These are phyloP conservation scores for Arion vulgaris DNA, from an alignment of 1,140 invertebrate species.

Conservation along the genomic window DNA sequence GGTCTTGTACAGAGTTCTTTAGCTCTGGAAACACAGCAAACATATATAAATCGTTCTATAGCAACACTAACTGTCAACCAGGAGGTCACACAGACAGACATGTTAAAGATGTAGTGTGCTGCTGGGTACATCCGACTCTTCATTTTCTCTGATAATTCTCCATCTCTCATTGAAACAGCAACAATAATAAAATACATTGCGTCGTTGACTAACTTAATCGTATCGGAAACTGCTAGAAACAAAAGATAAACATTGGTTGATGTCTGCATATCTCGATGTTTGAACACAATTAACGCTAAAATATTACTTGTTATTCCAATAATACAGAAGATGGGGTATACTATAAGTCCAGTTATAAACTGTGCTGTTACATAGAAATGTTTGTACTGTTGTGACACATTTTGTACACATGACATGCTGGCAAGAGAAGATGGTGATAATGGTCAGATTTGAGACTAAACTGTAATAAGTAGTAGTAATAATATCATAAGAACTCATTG, in stretches of 20 bases:
- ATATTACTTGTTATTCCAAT: conserved; percentile 83
- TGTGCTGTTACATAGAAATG: conserved; percentile 67
- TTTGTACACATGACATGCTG: conserved; percentile 9
- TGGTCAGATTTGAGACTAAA: not conserved
- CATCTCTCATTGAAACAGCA: conserved; percentile 65
- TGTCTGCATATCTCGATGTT: conserved; percentile 81
- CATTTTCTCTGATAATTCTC: conserved; percentile 53
- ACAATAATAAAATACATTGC: conserved; percentile 80
- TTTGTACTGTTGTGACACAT: conserved; percentile 38
- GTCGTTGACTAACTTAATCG: conserved; percentile 82
- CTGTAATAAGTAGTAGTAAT: not conserved
- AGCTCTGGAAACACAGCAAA: conserved; percentile 91
- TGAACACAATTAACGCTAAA: conserved; percentile 82
- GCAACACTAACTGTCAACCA: conserved; percentile 96
- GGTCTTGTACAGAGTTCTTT: conserved; percentile 86
- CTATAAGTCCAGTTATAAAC: conserved; percentile 72
- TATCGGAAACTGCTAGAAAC: conserved; percentile 82
- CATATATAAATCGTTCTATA: conserved; percentile 93
- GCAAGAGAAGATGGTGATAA: too few relatives aligned
- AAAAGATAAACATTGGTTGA: conserved; percentile 85
- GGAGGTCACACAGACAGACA: conserved; percentile 77
- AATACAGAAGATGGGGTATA: conserved; percentile 82
- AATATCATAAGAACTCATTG: not conserved
- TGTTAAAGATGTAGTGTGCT: conserved; percentile 71
- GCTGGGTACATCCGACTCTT: conserved; percentile 67